These are phyloP conservation scores for Poeciliopsis turneri DNA, from an alignment of 2,797 vertebrate genomes.

Conservation along the genomic window DNA sequence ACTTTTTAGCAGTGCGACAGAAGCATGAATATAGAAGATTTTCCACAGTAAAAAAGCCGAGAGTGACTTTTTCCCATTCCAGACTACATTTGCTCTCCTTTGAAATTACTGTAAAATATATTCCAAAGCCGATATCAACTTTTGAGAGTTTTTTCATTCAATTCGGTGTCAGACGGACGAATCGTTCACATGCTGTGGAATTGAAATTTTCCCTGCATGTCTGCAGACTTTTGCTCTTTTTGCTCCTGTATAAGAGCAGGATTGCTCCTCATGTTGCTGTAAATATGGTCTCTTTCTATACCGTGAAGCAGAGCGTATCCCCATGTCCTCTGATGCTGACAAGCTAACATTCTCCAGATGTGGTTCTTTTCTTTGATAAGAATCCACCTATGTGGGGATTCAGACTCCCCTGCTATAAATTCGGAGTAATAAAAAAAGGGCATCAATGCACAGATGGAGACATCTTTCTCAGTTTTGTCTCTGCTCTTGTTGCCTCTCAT, in stretches of 20 bases:
- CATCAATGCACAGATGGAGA: neutral
- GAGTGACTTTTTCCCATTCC: neutral
- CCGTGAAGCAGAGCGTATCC: neutral
- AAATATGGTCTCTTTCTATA: neutral
- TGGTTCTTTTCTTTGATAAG: neutral
- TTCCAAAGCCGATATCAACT: neutral
- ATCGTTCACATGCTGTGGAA: neutral
- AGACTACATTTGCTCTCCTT: slow-evolving; percentile 8
- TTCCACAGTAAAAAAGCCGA: neutral
- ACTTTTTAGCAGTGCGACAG: neutral
- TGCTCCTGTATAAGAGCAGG: neutral
- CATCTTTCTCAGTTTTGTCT: neutral
- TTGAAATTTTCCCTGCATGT: neutral
- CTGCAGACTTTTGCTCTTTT: neutral
- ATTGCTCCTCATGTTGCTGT: neutral
- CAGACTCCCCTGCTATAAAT: neutral
- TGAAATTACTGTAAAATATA: slow-evolving; percentile 7
- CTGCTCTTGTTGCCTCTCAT: neutral
- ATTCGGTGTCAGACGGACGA: neutral
- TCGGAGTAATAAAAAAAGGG: neutral
- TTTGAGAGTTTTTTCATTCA: neutral
- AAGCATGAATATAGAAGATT: neutral
- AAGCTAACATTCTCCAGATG: neutral
- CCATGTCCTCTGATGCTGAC: neutral
- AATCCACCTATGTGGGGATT: neutral